Evolutionary conservation across 2,113 vertebrate genomes (phyloP).

Genomic region (Dicrurus megarhynchus): DNA sequence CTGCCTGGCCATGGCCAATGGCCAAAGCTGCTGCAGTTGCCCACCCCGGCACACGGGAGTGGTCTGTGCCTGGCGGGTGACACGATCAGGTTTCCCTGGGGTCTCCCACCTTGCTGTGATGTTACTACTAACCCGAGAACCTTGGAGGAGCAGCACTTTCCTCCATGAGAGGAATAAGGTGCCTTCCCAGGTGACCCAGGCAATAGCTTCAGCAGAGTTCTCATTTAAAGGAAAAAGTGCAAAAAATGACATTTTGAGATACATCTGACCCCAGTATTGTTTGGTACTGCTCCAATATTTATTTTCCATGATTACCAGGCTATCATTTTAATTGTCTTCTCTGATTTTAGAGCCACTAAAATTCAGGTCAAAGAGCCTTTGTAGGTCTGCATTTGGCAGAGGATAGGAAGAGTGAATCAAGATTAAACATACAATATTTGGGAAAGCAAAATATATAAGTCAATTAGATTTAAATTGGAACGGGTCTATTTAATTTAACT

Average conservation of each 20-base stretch:
- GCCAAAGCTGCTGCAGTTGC: not conserved
- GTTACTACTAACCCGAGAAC: accelerated
- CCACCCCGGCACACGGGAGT: too few species aligned
- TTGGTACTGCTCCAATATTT: not conserved
- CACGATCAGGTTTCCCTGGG: not conserved
- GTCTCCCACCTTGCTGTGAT: not conserved
- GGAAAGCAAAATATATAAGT: not conserved
- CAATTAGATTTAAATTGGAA: not conserved
- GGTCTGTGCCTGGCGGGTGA: not conserved
- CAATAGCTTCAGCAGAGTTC: not conserved
- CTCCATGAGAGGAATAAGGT: not conserved
- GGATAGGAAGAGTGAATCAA: not conserved
- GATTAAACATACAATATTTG: not conserved
- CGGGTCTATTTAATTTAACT: not conserved
- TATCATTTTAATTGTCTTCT: not conserved
- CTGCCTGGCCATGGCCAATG: accelerated
- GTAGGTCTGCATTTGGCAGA: not conserved
- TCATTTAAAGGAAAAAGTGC: not conserved
- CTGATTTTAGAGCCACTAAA: not conserved
- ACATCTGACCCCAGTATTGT: not conserved
- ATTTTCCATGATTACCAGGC: not conserved
- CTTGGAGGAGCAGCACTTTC: not conserved
- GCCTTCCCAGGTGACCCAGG: accelerated
- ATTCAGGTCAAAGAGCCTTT: not conserved
- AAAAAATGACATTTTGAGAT: not conserved